Conservation (phyloP, 2,113 vertebrate genomes). For the Irena cyanogastra region DNA sequence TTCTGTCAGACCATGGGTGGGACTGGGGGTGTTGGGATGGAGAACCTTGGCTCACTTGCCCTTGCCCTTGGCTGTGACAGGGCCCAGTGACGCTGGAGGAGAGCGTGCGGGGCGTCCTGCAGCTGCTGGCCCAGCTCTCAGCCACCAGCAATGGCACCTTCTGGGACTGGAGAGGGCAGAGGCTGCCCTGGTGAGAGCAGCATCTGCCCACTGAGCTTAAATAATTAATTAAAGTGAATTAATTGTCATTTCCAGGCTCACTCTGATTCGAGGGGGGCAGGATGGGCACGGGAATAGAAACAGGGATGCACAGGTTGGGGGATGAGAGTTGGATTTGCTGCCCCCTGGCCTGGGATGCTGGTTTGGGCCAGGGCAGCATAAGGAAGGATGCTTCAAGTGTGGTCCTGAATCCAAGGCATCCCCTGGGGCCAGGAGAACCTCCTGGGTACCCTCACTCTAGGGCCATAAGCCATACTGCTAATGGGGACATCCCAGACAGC, state of each 20-base stretch:
- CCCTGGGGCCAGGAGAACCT: too few species aligned
- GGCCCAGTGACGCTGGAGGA: not conserved
- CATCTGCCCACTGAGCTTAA: fast-evolving
- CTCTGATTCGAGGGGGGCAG: fast-evolving
- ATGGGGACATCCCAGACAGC: not conserved
- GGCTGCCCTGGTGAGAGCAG: conserved; percentile 34
- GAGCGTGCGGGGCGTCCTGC: not conserved
- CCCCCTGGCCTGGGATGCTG: not conserved
- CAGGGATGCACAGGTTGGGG: fast-evolving
- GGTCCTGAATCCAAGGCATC: not conserved
- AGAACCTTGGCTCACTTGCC: not conserved
- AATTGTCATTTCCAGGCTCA: not conserved
- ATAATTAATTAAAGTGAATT: not conserved
- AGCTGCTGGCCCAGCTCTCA: not conserved
- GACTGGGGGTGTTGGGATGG: not conserved
- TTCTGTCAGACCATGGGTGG: fast-evolving
- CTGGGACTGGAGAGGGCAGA: conserved; percentile 50
- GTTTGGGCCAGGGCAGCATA: not conserved
- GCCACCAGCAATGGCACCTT: conserved; percentile 29
- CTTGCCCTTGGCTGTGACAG: not conserved
- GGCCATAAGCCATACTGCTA: not conserved
- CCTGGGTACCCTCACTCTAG: not conserved
- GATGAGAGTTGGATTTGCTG: fast-evolving
- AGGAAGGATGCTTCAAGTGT: not conserved
- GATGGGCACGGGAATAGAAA: not conserved